Percentiles rank a stretch among this genome's conserved stretches.
Conservation (phyloP, 1,140 invertebrate species). For the Campoletis sonorensis region DNA sequence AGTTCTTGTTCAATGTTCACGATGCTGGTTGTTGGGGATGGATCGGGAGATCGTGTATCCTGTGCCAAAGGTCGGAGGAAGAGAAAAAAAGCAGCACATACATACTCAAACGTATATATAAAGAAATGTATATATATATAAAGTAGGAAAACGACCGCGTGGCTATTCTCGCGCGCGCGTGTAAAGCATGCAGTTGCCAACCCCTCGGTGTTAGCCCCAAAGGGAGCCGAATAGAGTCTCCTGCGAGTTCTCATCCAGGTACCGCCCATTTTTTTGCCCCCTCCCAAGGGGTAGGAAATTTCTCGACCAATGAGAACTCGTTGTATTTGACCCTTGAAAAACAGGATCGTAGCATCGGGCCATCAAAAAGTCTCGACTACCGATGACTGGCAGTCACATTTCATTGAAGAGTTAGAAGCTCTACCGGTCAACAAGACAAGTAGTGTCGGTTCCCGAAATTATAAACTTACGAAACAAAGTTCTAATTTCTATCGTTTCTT, state of each 20-base stretch:
- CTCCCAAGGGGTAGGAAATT: constrained; percentile 61
- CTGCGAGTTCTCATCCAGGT: constrained; percentile 50
- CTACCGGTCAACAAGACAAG: constrained; percentile 2
- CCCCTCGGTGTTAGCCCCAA: constrained; percentile 35
- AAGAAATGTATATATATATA: neutral
- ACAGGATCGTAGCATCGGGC: constrained; percentile 48
- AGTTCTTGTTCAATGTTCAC: constrained; percentile 16
- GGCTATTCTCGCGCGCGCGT: constrained; percentile 41
- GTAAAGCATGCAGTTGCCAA: constrained; percentile 41
- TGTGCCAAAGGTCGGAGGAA: neutral
- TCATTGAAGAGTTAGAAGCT: constrained; percentile 57
- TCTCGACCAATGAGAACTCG: constrained; percentile 58
- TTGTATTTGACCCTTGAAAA: constrained; percentile 53
- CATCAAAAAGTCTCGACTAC: constrained; percentile 65
- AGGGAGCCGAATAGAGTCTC: constrained; percentile 52
- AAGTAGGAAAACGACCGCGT: constrained; percentile 31
- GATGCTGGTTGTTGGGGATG: constrained; percentile 37
- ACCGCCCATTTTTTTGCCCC: constrained; percentile 59
- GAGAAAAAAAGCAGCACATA: neutral
- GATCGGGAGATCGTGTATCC: constrained; percentile 42
- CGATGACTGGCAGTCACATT: constrained; percentile 67
- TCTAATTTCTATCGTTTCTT: too few relatives aligned
- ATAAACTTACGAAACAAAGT: neutral
- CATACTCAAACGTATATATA: neutral
- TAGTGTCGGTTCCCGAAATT: neutral